These are phyloP conservation scores for Chaetodon trifasciatus DNA, from an alignment of 2,797 vertebrate genomes.

Conservation along the genomic window DNA sequence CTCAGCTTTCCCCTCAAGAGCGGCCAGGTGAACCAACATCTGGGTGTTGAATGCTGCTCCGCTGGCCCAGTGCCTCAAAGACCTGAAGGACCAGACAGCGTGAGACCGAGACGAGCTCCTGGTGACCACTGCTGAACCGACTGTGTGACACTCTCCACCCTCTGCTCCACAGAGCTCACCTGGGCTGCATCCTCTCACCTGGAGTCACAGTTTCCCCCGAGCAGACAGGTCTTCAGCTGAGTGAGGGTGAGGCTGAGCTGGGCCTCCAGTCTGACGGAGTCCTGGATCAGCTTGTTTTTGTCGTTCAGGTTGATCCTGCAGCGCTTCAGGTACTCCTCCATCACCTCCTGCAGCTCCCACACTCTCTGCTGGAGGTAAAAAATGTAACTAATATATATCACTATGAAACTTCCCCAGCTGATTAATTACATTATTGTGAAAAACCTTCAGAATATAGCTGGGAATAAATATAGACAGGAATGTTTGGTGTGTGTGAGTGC, in stretches of 20 bases:
- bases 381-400: too few relatives aligned
- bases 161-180: too few relatives aligned
- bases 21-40: slow-evolving; percentile 79
- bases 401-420: too few relatives aligned
- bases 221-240: slow-evolving; percentile 79
- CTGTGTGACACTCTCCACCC: too few relatives aligned
- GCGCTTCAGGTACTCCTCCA: slow-evolving; percentile 85
- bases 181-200: slow-evolving; percentile 50
- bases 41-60: slow-evolving; percentile 79
- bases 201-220: slow-evolving; percentile 75
- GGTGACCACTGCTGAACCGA: too few relatives aligned
- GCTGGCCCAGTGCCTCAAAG: slow-evolving; percentile 80
- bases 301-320: slow-evolving; percentile 76
- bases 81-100: slow-evolving; percentile 52
- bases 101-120: background rate
- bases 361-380: slow-evolving; percentile 56
- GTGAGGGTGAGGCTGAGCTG: slow-evolving; percentile 81
- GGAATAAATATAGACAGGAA: too few relatives aligned
- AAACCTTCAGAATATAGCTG: too few relatives aligned
- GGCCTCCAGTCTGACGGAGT: slow-evolving; percentile 76
- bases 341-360: slow-evolving; percentile 78
- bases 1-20: slow-evolving; percentile 66
- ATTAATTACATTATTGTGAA: too few relatives aligned
- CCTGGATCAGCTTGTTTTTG: slow-evolving; percentile 69
- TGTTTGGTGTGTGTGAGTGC: too few relatives aligned